Base-by-base conservation (phyloP, 2,888 invertebrate species). In the Xylocampa areola region DNA sequence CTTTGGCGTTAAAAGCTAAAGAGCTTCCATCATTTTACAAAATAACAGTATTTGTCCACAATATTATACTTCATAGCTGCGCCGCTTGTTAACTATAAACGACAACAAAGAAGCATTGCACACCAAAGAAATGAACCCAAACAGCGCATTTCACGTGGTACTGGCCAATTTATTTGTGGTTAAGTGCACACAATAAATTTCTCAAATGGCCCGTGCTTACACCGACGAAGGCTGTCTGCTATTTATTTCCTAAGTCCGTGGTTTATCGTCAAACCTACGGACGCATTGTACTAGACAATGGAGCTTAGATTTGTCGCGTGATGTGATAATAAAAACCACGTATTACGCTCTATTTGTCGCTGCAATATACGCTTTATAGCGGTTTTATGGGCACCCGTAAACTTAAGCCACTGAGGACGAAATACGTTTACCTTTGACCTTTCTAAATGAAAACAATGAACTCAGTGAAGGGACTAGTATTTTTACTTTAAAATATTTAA, bases 101-200 rank as follows among this genome's bases (percentile, higher is more conserved):
- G 77, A 37, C 48, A 58, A 63, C 48, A 68, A 54, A 60, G 53
- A 58, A 65, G 36, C 70, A 74, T 71, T 82, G 81, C 79, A 76
- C 80, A 72, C 71, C 63, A 72, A 72, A 80, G 78, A 73, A 82
- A 75, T 77, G 78, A 67, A 68, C 66, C 76, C 76, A 73, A 83
- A 82, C 80, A 67, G 78, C 76, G 80, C 81, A 77, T 82, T 85
- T 88, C 88, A 87, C 88, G 87, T 86, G 86, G 87, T 82, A 82
- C 81, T 79, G 82, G 83, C 88, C 91, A 91, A 92, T 92, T 92
- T 92, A 94, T 92, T 91, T 90, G 91, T 87, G 90, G 91, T 91
- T 92, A 92, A 92, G 91, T 92, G 91, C 91, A 89, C 90, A 88
- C 92, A 85, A 92, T 93, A 94, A 90, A 92, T 93, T 93, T 91